Conservation (phyloP, 2,888 invertebrate genomes). For the Meloe dianella region DNA sequence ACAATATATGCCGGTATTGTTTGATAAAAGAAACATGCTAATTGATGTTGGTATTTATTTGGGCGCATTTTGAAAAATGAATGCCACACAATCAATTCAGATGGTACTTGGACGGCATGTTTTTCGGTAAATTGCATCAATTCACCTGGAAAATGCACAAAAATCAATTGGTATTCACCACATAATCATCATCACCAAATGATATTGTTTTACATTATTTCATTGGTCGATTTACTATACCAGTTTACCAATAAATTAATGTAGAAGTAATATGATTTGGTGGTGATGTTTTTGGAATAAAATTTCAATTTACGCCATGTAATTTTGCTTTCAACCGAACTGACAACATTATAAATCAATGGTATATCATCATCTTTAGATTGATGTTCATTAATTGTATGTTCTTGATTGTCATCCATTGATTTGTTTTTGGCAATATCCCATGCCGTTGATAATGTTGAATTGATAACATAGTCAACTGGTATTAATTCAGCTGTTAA, state of each 20-base stretch:
- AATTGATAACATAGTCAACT: constrained; percentile 56
- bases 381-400: constrained; percentile 2
- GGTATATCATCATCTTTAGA: constrained; percentile 56
- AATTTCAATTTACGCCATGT: constrained; percentile 71
- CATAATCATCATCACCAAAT: too few species aligned
- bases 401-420: constrained; percentile 45
- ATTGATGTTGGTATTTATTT: constrained; percentile 62
- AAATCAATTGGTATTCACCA: too few species aligned
- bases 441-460: constrained; percentile 36
- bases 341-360: constrained; percentile 85
- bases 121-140: constrained; percentile 65
- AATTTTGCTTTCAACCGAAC: constrained; percentile 80
- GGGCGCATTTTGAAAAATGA: constrained; percentile 69
- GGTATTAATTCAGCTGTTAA: constrained; percentile 72
- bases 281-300: not conserved
- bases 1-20: constrained; percentile 68
- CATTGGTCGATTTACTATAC: too few species aligned
- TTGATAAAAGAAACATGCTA: constrained; percentile 68
- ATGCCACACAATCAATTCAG: constrained; percentile 68
- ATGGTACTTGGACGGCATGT: constrained; percentile 65
- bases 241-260: too few species aligned
- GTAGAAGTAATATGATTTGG: too few species aligned
- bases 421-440: constrained; percentile 45
- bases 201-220: too few species aligned
- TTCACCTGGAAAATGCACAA: constrained; percentile 55